Conservation (phyloP, 2,113 vertebrate species). For the Carassius gibelio region DNA sequence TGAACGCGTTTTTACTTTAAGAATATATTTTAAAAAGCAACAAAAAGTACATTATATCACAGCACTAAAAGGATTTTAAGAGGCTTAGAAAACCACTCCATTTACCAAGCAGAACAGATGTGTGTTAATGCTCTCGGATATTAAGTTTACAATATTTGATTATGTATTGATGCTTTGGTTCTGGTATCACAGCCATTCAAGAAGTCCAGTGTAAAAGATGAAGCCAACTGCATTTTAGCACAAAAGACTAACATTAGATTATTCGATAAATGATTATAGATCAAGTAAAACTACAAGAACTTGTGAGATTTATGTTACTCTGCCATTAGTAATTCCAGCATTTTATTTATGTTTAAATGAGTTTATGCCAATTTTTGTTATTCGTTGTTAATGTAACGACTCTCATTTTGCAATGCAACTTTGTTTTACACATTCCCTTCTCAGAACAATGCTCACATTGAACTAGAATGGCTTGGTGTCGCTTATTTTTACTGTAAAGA, state of each 20-base stretch:
- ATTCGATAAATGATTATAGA: not conserved
- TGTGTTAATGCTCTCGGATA: not conserved
- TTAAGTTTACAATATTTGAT: constrained; percentile 25
- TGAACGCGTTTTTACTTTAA: not conserved
- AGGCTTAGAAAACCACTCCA: not conserved
- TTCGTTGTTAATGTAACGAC: not conserved
- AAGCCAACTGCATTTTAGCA: not conserved
- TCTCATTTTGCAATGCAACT: not conserved
- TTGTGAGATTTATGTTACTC: not conserved
- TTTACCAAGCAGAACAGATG: constrained; percentile 6
- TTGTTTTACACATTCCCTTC: constrained; percentile 1
- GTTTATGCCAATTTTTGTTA: constrained; percentile 3
- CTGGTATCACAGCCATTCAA: not conserved
- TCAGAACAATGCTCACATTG: not conserved
- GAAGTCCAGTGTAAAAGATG: not conserved
- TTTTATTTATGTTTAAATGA: not conserved
- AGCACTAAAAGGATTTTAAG: not conserved
- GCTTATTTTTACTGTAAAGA: not conserved
- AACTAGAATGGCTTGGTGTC: not conserved
- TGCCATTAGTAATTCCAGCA: not conserved
- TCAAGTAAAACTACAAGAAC: not conserved
- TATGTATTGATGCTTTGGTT: not conserved
- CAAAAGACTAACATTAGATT: not conserved
- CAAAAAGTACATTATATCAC: not conserved
- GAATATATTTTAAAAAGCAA: not conserved